Conservation (phyloP, 2,888 invertebrate genomes). For the Tortrix viridana region DNA sequence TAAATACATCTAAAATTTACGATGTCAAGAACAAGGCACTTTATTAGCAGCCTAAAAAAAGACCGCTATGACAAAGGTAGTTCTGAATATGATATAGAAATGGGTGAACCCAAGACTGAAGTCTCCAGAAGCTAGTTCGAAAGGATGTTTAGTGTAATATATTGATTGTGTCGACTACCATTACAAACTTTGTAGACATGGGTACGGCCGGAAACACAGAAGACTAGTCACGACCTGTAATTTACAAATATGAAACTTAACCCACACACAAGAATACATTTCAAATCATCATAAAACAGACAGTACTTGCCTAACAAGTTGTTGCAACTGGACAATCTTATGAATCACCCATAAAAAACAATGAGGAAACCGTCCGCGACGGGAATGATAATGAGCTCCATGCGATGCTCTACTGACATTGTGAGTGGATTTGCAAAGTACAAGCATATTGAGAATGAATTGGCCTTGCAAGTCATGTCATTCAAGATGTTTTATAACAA, state of each 20-base stretch:
- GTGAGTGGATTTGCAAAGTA: slow-evolving; percentile 35
- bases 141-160: not conserved
- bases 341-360: slow-evolving; percentile 64
- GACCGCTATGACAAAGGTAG: no score
- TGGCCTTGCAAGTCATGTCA: slow-evolving; percentile 20
- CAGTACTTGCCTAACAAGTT: slow-evolving; percentile 21
- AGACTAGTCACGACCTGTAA: no score
- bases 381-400: slow-evolving; percentile 59
- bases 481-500: not conserved
- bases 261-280: slow-evolving; percentile 1
- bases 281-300: slow-evolving; percentile 21
- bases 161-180: no score
- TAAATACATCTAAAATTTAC: no score
- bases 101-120: no score
- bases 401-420: slow-evolving; percentile 45
- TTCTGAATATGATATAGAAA: no score
- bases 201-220: no score
- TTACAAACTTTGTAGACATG: not conserved
- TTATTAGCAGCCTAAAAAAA: no score
- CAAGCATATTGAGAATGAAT: slow-evolving; percentile 12
- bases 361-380: slow-evolving; percentile 60
- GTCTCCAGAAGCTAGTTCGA: no score
- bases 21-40: no score
- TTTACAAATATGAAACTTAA: not conserved
- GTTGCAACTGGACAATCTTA: slow-evolving; percentile 33